Evolutionary conservation across 2,113 vertebrate species (phyloP), one percentile per base, ranked within the genome.

Genomic region (Marmota flaviventris): DNA sequence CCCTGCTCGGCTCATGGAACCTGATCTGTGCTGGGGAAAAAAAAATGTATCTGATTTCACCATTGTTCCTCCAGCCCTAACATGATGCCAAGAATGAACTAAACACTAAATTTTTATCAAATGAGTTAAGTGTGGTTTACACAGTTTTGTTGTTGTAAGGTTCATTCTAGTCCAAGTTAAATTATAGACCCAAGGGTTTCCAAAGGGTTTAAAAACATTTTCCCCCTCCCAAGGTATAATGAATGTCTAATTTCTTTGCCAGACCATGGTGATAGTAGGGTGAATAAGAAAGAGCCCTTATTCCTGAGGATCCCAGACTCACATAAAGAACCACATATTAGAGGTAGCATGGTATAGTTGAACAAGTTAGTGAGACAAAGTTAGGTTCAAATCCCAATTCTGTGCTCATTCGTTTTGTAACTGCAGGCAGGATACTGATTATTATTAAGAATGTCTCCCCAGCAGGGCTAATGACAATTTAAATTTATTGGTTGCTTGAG

Each of bases 151-250:
- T 79, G n/a, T 37, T 69, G 18, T 63, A 83, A 56, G 79, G 14
- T 6, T 86, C 34, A 7, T 86, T 86, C 18, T 72, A 39, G 45
- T 85, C 45, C 53, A 89, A 37, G n/a, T 75, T 63, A 48, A 95
- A 85, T 14, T 51, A 4, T 25, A 61, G 42, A 48, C 14, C 14
- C 8, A 95, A 91, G 6, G 2, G 12, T 73, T 70, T 76, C 11
- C 29, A 89, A 42, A 11, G 76, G 56, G 65, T 75, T 86, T 89
- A 7, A 39, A 79, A 95, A 94, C 63, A 25, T 72, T 51, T 89
- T 42, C 37, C 24, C 95, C 12, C 14, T 83, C 2, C 42, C 56
- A 58, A 72, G 9, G 2, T 7, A 27, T 84, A 18, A 61, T 32
- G 34, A 75, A 86, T 53, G 32, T 70, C 79, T 83, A 34, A 24